These are phyloP conservation scores for Epirrhoe alternata DNA, from an alignment of 2,888 invertebrate genomes.

Conservation along the genomic window DNA sequence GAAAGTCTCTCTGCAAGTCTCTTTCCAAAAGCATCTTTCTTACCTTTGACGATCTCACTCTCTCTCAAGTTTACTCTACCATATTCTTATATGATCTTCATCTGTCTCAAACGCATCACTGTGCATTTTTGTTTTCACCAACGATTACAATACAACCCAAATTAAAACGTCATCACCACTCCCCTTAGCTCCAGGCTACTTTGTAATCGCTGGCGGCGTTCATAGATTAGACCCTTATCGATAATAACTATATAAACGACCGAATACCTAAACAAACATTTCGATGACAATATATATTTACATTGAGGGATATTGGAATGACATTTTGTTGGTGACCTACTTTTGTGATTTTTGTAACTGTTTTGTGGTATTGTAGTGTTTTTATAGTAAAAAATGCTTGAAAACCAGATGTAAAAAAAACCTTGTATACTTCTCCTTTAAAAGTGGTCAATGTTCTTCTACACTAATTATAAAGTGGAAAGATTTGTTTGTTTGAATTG, in stretches of 20 bases:
- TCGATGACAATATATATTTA: constrained; percentile 66
- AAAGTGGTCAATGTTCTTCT: too few relatives aligned
- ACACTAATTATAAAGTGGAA: too few relatives aligned
- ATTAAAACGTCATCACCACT: constrained; percentile 61
- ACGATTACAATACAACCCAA: constrained; percentile 44
- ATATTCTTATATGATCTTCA: too few relatives aligned
- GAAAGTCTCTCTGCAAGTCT: too few relatives aligned
- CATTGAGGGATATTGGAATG: constrained; percentile 49
- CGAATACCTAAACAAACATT: constrained; percentile 69
- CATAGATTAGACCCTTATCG: constrained; percentile 44
- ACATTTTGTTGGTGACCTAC: constrained; percentile 38
- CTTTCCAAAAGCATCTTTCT: too few relatives aligned
- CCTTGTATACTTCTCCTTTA: too few relatives aligned
- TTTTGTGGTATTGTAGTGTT: constrained; percentile 1
- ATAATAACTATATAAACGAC: constrained; percentile 62
- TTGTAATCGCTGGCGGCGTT: constrained; percentile 46
- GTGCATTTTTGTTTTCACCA: not conserved
- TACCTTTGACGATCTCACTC: too few relatives aligned
- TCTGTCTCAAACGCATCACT: not conserved
- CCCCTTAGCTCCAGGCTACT: constrained; percentile 58
- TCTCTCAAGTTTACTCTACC: too few relatives aligned
- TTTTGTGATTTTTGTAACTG: constrained; percentile 17
- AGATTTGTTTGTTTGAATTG: too few relatives aligned
- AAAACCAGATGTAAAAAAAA: too few relatives aligned
- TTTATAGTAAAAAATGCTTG: not conserved